Evolutionary conservation across 2,888 invertebrate species (phyloP).

Genomic region (Chrysolina haemoptera): DNA sequence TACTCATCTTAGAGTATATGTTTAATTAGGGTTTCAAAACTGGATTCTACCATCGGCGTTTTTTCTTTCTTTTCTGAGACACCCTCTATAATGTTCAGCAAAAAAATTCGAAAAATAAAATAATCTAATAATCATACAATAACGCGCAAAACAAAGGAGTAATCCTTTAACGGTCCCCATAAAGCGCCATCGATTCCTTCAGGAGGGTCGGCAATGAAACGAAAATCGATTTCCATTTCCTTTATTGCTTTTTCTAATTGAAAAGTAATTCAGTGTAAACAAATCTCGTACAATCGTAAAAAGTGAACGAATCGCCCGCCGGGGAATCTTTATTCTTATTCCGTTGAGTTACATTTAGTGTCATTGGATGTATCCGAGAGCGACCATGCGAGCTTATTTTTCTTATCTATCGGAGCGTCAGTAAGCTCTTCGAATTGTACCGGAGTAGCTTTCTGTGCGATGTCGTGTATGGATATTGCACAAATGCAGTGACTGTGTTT

Average conservation of each 20-base stretch:
- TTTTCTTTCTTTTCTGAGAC: no score
- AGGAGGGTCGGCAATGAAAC: neutral
- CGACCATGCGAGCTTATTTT: conserved; percentile 46
- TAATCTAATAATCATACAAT: neutral
- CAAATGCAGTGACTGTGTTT: conserved; percentile 35
- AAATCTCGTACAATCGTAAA: conserved; percentile 48
- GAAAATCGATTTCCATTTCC: conserved; percentile 34
- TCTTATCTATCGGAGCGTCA: conserved; percentile 43
- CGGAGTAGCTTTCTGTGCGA: conserved; percentile 34
- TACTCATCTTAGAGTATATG: no score
- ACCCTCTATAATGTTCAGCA: no score
- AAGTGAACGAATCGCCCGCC: conserved; percentile 47
- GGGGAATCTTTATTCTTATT: conserved; percentile 42
- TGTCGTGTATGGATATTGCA: conserved; percentile 42
- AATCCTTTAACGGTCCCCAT: neutral
- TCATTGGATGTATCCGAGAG: conserved; percentile 38
- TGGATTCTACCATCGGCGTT: no score
- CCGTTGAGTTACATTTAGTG: conserved; percentile 48
- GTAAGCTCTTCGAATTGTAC: conserved; percentile 38
- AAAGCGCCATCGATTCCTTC: neutral
- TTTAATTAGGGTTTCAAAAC: no score
- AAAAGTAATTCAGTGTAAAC: conserved; percentile 47
- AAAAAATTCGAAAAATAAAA: no score
- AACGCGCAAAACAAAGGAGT: neutral
- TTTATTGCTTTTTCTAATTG: conserved; percentile 44